Evolutionary conservation across 2,797 vertebrate genomes (phyloP), one percentile per base, ranked within the genome.

Genomic region (Gephyroberyx darwinii): DNA sequence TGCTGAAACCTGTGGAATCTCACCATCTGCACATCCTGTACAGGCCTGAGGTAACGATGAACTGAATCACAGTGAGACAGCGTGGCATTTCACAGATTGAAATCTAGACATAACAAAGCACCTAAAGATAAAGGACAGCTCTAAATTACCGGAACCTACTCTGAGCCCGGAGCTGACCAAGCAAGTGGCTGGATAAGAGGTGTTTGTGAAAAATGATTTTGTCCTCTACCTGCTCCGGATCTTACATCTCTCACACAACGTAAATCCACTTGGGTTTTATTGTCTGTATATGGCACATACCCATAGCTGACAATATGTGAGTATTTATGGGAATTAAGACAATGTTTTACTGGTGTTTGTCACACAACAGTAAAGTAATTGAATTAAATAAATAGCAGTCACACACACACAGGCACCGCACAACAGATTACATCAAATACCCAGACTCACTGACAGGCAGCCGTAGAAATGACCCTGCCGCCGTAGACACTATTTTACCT

Each of bases 11-110:
- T 14, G 26, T 37, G 31, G 52, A 58, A 62, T 75, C 53, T 54
- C 55, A 74, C 70, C 75, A 82, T 83, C 76, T 0, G 66, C 51
- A n/a, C 59, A 10, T 80, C 69, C 55, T 68, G 75, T 43, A 35
- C 66, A 43, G 69, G 65, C 82, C 78, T 41, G 48, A 30, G 50
- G 78, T 71, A 17, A 59, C 20, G 31, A 83, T 74, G 63, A 73
- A 10, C 73, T 69, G 70, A 80, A 54, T 75, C 59, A 70, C 5
- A 14, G 50, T 39, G 22, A 75, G 69, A 35, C 33, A 26, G 26
- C 2, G 26, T 26, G 26, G 26, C 26, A 35, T 35, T 35, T 7
- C 33, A 72, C 60, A 72, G 69, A 75, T 45, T 66, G 66, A 79
- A 83, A 60, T 50, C 14, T 5, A 51, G 61, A 75, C 31, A 52